Evolutionary conservation across 2,888 invertebrate species (phyloP), one percentile per base, ranked within the genome.

Genomic region (Coleophora flavipennella): DNA sequence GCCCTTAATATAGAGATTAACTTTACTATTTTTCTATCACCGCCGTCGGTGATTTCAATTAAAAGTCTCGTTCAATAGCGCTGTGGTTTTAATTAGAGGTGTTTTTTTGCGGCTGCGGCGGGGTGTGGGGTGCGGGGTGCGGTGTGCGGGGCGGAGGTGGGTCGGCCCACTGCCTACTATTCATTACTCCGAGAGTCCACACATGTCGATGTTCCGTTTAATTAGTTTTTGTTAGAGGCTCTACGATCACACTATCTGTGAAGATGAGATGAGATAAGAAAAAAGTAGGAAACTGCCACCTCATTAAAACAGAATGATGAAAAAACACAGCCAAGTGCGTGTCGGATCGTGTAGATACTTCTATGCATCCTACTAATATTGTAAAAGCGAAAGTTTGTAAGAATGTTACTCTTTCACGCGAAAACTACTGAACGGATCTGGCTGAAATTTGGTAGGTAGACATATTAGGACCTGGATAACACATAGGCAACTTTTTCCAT

Each of bases 171-270:
- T n/a, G n/a, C n/a, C n/a, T 46, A 62, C 63, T 68, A 75, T 77
- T 77, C 67, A 75, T 78, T 78, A 71, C 69, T 66, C 57, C 57
- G 61, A 50, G 50, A 54, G 53, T 59, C 62, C 61, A 70, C 68
- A 76, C 67, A 72, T 67, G 63, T 65, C 74, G 59, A 70, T 73
- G 77, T 75, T 75, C 67, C 62, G 54, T 71, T 76, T 77, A 76
- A 80, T 79, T 78, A 76, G 68, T 75, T 77, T 77, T 74, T 67
- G 71, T 74, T 66, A 56, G 57, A 65, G 55, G 53, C 56, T 20
- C 62, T 55, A 57, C 66, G 54, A 66, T 59, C 53, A 55, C 50
- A 47, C 57, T 45, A 44, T 48, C 51, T 59, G 59, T 55, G 56
- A 20, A 20, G 20, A 4, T n/a, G n/a, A 20, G 20, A 20, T 20